Base-by-base conservation (phyloP, 2,888 invertebrate genomes). In the Byasa hedistus region DNA sequence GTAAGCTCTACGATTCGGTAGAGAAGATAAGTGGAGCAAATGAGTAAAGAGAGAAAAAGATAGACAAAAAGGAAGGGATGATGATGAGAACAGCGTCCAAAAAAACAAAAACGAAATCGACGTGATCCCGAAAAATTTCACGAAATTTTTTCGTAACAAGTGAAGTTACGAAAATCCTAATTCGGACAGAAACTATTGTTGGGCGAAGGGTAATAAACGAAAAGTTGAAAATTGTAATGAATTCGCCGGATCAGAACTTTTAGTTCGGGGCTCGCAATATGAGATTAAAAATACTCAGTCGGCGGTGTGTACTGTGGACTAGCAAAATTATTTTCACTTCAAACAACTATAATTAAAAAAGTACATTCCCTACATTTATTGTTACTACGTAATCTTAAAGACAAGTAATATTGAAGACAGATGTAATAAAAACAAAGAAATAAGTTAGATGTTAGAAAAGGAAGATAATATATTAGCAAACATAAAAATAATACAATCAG, bases 151-250 rank as follows among this genome's bases (percentile, higher is more conserved):
- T 56, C 61, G 54, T 58, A 64, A 64, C 64, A 58, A 64, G 58
- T 3, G 54, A 64, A 64, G 58, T 64, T 64, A 57, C 58, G 39
- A 23, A 64, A 64, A 64, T 51, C 57, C 51, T 52, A 64, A 58
- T 64, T 23, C 52, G 64, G 23, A n/a, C 52, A 23, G 58, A 54
- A 58, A 58, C 64, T 64, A 64, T 52, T 58, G 61, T 62, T n/a
- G 61, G 39, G 54, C 54, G 52, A 57, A 54, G 52, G 15, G 39
- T 58, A 64, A 64, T 54, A 58, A 64, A 64, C 52, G 54, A 57
- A 58, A 52, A 64, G 58, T 58, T 59, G 36, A 64, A 64, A 64
- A 54, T 58, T 52, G 57, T 64, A 64, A 64, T 64, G 58, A 64
- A 58, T 59, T 58, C 58, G 23, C 58, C 52, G 58, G 52, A 64